These are phyloP conservation scores for Aspidiotus rigidus DNA, from an alignment of 2,888 invertebrate species.

Conservation along the genomic window DNA sequence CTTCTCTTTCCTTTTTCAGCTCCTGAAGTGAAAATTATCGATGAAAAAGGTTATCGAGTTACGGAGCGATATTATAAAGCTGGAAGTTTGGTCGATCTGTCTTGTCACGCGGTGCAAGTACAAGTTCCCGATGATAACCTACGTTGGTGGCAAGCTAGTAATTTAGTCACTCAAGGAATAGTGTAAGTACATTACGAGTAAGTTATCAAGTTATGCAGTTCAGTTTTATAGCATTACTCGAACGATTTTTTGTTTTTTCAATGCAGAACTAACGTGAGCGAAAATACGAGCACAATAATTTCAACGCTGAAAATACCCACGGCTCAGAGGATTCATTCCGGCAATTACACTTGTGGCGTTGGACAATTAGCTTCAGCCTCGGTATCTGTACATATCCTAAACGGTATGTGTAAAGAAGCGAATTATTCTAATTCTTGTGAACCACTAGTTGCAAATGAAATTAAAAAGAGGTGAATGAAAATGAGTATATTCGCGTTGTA, in stretches of 20 bases:
- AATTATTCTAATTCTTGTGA: not conserved
- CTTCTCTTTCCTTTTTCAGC: conserved; percentile 44
- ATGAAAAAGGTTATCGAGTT: conserved; percentile 51
- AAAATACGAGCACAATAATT: conserved; percentile 44
- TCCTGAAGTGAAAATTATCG: conserved; percentile 52
- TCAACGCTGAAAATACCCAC: conserved; percentile 50
- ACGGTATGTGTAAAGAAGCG: conserved; percentile 45
- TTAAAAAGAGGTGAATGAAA: too few relatives aligned
- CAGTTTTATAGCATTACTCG: too few relatives aligned
- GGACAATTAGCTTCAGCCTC: conserved; percentile 48
- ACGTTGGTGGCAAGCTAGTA: conserved; percentile 50
- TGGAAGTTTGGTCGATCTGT: conserved; percentile 50
- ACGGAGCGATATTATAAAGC: conserved; percentile 53
- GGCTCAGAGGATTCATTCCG: conserved; percentile 51
- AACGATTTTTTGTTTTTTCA: conserved; percentile 35
- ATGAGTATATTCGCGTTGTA: too few relatives aligned
- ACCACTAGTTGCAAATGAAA: not conserved
- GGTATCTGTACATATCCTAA: conserved; percentile 54
- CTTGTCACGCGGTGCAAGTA: conserved; percentile 48
- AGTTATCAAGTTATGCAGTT: too few relatives aligned
- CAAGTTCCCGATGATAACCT: conserved; percentile 46
- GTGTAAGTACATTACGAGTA: conserved; percentile 44
- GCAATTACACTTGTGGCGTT: conserved; percentile 53
- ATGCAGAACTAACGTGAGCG: conserved; percentile 47
- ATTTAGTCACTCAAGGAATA: conserved; percentile 47